A percentile compares a stretch with the other conserved stretches of the same genome.
These are phyloP conservation scores for Neomicropteryx cornuta DNA, from an alignment of 1,140 invertebrate species.

Conservation along the genomic window DNA sequence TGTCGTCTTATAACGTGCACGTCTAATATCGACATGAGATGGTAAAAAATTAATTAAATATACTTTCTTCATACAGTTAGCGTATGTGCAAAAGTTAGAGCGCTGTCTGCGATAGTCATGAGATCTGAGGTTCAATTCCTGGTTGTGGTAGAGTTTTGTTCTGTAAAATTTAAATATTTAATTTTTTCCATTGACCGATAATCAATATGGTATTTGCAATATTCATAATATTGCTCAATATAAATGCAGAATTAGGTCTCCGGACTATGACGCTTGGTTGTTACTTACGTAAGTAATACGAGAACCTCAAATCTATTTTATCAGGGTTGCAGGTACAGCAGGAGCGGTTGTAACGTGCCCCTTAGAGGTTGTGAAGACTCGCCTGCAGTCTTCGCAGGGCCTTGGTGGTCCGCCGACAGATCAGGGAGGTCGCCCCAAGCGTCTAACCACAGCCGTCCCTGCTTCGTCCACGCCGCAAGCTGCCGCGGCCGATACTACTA, in stretches of 20 bases:
- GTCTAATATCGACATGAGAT: too few relatives aligned
- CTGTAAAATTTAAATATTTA: too few relatives aligned
- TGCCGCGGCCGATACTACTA: constrained; percentile 20
- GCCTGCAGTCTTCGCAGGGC: constrained; percentile 84
- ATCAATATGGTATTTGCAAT: background rate
- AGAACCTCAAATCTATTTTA: constrained; percentile 15
- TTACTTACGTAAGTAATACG: background rate
- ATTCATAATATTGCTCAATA: background rate
- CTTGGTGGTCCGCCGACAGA: constrained; percentile 44
- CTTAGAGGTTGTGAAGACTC: constrained; percentile 96
- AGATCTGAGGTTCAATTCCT: too few relatives aligned
- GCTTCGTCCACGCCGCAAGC: constrained; percentile 22
- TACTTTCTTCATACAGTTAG: too few relatives aligned
- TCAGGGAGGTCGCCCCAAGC: constrained; percentile 26
- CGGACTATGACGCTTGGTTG: too few relatives aligned
- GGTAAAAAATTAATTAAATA: too few relatives aligned
- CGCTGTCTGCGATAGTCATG: too few relatives aligned
- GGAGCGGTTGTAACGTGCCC: constrained; percentile 96
- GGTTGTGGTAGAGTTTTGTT: too few relatives aligned
- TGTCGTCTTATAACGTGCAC: too few relatives aligned
- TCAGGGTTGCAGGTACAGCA: constrained; percentile 85
- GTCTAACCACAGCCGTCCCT: constrained; percentile 27
- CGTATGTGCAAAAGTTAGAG: too few relatives aligned
- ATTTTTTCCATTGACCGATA: too few relatives aligned
- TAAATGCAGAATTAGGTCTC: too few relatives aligned